Base-by-base conservation (phyloP, 2,797 vertebrate genomes). In the Chromobotia macracanthus region DNA sequence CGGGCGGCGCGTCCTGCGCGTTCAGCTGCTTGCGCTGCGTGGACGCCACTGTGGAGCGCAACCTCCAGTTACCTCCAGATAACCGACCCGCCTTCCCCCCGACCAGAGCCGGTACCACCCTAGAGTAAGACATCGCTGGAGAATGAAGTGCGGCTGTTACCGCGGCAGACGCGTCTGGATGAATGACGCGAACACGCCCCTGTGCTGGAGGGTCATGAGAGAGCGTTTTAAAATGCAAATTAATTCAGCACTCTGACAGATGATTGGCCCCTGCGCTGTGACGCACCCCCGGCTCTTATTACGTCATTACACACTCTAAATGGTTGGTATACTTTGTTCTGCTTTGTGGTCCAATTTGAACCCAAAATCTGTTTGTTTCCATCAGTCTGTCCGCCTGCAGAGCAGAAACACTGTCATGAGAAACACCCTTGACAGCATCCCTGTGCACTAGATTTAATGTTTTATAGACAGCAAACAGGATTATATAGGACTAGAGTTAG, bases 81-180 rank as follows among this genome's bases (percentile, higher is more conserved):
- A 89, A 13, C 4, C 53, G 84, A 4, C 61, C 79, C 6, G 86
- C 46, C 28, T 85, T 89, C 0, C 76, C 71, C 66, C 87, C 80
- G 0, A 70, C 38, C 0, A 94, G 55, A 38, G 87, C 79, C 0
- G 89, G 74, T 0, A 82, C 25, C 1, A 91, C 84, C 83, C 87
- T 91, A 0, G 88, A 58, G 82, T 87, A 91, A 28, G 89, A 90
- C 94, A 94, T 94, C 1, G 19, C 38, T 68, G 31, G 28, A n/a
- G 31, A 64, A n/a, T n/a, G n/a, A n/a, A n/a, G n/a, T n/a, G n/a
- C n/a, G n/a, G n/a, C n/a, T n/a, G n/a, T n/a, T n/a, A 0, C 0
- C 31, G 58, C 10, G 0, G 31, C 46, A n/a, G n/a, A 44, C 19
- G 16, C 13, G 55, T 79, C 68, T 55, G 23, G 68, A 72, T 53